Evolutionary conservation across 2,888 invertebrate species (phyloP).

Genomic region (Galerucella nymphaeae): DNA sequence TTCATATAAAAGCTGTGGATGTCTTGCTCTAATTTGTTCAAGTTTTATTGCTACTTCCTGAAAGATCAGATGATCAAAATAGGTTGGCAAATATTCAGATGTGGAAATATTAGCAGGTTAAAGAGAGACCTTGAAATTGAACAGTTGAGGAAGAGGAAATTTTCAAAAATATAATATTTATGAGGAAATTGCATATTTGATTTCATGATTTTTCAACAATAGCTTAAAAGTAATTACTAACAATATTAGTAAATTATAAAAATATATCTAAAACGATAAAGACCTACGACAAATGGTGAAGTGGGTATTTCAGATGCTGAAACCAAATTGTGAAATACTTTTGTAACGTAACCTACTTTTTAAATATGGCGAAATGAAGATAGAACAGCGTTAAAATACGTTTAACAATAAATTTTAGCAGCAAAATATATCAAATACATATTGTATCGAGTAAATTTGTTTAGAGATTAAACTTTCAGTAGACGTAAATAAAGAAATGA

Average conservation of each 20-base stretch:
- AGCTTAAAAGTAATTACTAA: neutral
- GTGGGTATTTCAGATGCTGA: slow-evolving; percentile 23
- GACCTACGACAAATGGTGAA: slow-evolving; percentile 33
- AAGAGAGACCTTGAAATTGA: slow-evolving; percentile 32
- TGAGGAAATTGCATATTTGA: slow-evolving; percentile 7
- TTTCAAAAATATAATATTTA: slow-evolving; percentile 2
- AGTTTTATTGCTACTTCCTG: slow-evolving; percentile 99
- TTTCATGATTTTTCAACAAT: neutral
- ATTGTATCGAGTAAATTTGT: slow-evolving; percentile 13
- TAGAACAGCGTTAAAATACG: slow-evolving; percentile 38
- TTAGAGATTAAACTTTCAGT: slow-evolving; percentile 28
- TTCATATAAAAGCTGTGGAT: slow-evolving; percentile 98
- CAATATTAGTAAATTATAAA: neutral
- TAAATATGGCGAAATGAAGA: slow-evolving; percentile 53
- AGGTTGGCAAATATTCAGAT: slow-evolving; percentile 8
- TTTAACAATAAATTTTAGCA: slow-evolving; percentile 45
- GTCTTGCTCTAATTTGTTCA: slow-evolving; percentile 95
- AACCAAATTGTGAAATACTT: slow-evolving; percentile 57
- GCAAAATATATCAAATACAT: slow-evolving; percentile 40
- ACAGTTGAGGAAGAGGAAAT: slow-evolving; percentile 11
- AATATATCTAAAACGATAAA: slow-evolving; percentile 31
- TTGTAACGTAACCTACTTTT: slow-evolving; percentile 61
- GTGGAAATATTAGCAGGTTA: neutral
- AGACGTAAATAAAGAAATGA: slow-evolving; percentile 48
- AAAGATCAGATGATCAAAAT: slow-evolving; percentile 53